Conservation (phyloP, 1,140 invertebrate species). For the Chrysoperla carnea region DNA sequence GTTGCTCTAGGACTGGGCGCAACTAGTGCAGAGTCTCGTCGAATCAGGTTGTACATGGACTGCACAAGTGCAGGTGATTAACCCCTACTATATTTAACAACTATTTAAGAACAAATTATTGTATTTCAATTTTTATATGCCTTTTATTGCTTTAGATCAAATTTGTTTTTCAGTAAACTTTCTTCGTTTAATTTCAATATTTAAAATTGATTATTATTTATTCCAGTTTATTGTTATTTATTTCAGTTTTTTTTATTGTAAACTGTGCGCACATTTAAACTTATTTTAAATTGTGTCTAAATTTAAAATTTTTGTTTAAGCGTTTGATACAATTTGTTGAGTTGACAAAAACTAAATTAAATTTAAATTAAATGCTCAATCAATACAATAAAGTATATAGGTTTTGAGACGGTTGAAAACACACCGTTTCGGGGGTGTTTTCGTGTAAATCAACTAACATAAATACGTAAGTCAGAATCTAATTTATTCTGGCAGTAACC, state of each 20-base stretch:
- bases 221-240: slow-evolving; percentile 2
- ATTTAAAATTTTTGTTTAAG: too few relatives aligned
- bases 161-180: background rate
- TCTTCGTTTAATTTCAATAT: slow-evolving; percentile 1
- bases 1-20: slow-evolving; percentile 48
- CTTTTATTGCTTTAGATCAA: background rate
- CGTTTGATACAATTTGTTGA: too few relatives aligned
- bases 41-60: slow-evolving; percentile 57
- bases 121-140: background rate
- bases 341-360: too few relatives aligned
- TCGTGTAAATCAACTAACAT: too few relatives aligned
- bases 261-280: too few relatives aligned
- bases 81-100: slow-evolving; percentile 11
- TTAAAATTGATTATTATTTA: slow-evolving; percentile 1
- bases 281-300: too few relatives aligned
- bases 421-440: too few relatives aligned
- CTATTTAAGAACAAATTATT: background rate
- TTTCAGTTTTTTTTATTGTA: background rate
- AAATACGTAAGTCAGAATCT: too few relatives aligned
- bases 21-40: slow-evolving; percentile 60
- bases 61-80: slow-evolving; percentile 54
- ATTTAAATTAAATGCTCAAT: too few relatives aligned
- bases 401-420: too few relatives aligned
- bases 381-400: too few relatives aligned
- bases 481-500: too few relatives aligned